Base-by-base conservation (phyloP, 2,797 vertebrate genomes). In the Rhynchonycteris naso region DNA sequence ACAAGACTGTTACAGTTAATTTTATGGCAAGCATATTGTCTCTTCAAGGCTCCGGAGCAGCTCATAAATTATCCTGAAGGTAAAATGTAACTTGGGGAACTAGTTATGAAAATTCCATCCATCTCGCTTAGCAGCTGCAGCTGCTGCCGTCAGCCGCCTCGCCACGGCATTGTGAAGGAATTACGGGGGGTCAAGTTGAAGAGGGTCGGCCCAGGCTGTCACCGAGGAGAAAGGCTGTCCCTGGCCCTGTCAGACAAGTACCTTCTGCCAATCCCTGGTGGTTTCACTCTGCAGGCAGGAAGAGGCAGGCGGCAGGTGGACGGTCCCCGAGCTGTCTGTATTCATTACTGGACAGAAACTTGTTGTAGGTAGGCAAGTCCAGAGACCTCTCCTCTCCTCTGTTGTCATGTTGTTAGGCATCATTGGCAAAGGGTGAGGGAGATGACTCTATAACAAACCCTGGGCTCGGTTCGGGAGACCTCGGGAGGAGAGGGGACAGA, bases 101-200 rank as follows among this genome's bases (percentile, higher is more conserved):
- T 99, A 99, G 99, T 99, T 99, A 99, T 99, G 99, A 99, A 99
- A 99, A 99, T 99, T 99, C 99, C 99, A 99, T 99, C 99, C 99
- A 99, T 99, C 99, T 99, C 99, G 99, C 99, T 99, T 99, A 99
- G 99, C 98, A 98, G 98, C 98, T 98, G 98, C 99, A 99, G 99
- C 99, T 99, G 99, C 99, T 99, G 98, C 99, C 99, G 99, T 99
- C 99, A 99, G 98, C 98, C 98, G 98, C 98, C 98, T 98, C 58
- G 88, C 98, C 96, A 97, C 96, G 87, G 97, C 97, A 76, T 97
- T 96, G 98, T 98, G 98, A 98, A 99, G 99, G 99, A 99, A 99
- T 99, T 99, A 99, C 97, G 98, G 98, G 96, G 98, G 99, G 99
- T 99, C 98, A 98, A 96, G 98, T 98, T 98, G 97, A 97, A 98